Evolutionary conservation across 2,888 invertebrate species (phyloP), one percentile per base, ranked within the genome.

Genomic region (Bhutanitis thaidina): DNA sequence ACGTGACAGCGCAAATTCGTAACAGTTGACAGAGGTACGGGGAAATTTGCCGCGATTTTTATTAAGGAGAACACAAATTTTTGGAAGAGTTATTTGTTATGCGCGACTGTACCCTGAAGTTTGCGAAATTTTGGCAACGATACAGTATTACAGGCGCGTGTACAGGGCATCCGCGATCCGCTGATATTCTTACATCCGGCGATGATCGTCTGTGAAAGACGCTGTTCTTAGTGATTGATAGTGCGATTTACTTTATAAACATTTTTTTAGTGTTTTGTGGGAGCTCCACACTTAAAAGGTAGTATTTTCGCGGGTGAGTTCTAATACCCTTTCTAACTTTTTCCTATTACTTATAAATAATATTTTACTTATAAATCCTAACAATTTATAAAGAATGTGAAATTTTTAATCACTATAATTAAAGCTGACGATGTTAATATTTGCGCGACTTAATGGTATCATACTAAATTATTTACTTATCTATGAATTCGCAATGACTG

Each of bases 81-180:
- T 62, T 53, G 13, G 15, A 14, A 8, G 1, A 14, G 62, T 68
- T 62, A 59, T 59, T 83, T 82, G 75, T 71, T 79, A 82, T 80
- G 75, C 81, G 68, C 60, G 60, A 62, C 58, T 56, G 74, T 68
- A 65, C 60, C 67, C 62, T 67, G 69, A 71, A 74, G 76, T 77
- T 69, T 59, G 78, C 74, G 80, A 85, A 83, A 79, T 82, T 83
- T 87, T 85, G 85, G 85, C 86, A 83, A 71, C 66, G 53, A 59
- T 56, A 59, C 66, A 62, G 61, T 60, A 61, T 63, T 53, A 59
- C 40, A 55, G 52, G 59, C 62, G 59, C 62, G 59, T 60, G 68
- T 61, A 58, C 62, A 58, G 57, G 60, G 60, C 65, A 61, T 58
- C 64, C 62, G 69, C 74, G 68, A 76, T 73, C 70, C 66, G 62